Evolutionary conservation across 2,797 vertebrate genomes (phyloP), one percentile per base, ranked within the genome.

Genomic region (Anguilla megastoma): DNA sequence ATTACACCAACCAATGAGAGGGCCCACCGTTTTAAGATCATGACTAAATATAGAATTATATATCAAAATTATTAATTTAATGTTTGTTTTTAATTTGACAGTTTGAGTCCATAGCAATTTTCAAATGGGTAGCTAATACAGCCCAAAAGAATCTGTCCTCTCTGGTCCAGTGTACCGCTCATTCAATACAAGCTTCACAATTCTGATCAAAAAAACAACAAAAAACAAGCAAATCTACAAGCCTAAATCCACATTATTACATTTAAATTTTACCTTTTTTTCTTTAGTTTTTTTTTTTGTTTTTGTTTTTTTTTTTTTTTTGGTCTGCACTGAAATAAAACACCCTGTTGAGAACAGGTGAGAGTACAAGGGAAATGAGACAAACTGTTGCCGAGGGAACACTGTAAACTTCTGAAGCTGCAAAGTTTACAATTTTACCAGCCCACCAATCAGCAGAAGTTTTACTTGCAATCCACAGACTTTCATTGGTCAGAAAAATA

Each of bases 301-400:
- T 79, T 24, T 80, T 45, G 0, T 24, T 36, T 41, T 45, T 45
- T 80, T 18, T 9, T 52, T 50, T 54, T 95, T 96, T 96, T 96
- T 96, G 96, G 95, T 96, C 95, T 54, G 92, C 94, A 95, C 91
- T 90, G 94, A 91, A 92, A 88, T 91, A 88, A 84, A 91, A 41
- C 90, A 92, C 27, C 84, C 54, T 85, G 84, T 58, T 58, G 33
- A 58, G 54, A 7, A 85, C 24, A 60, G 52, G 54, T 56, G 50
- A 85, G 0, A 33, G 24, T 7, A 85, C 54, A 60, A 36, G 16
- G 33, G 30, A 45, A 58, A 60, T 6, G 89, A 56, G 0, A 87
- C 85, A 87, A 91, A 92, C 91, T 92, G 91, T 88, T 52, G 91
- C 93, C 88, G 91, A 91, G 90, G 82, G 87, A 88, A 85, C 36